These are phyloP conservation scores for Cryptus viduatorius DNA, from an alignment of 2,888 invertebrate genomes.

Conservation along the genomic window DNA sequence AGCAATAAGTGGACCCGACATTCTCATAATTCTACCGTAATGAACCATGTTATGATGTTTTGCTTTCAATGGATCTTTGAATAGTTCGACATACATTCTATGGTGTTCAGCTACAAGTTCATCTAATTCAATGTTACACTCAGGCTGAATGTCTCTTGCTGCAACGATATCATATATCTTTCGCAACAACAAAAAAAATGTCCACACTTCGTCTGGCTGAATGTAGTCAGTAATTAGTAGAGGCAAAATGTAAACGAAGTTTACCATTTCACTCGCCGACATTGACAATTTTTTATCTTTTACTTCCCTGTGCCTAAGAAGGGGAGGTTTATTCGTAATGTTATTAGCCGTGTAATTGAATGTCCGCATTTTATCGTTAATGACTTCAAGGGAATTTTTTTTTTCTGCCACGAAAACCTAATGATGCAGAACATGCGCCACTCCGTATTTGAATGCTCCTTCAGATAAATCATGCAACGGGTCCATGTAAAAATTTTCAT, in stretches of 20 bases:
- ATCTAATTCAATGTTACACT: not conserved
- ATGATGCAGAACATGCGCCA: conserved; percentile 9
- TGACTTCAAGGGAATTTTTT: not conserved
- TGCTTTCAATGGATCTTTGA: not conserved
- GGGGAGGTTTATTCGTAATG: conserved; percentile 1
- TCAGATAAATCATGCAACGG: conserved; percentile 7
- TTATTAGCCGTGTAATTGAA: conserved; percentile 19
- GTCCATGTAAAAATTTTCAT: conserved; percentile 20
- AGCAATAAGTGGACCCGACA: conserved; percentile 16
- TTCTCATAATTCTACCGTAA: conserved; percentile 3
- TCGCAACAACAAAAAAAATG: conserved; percentile 10
- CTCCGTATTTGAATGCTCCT: conserved; percentile 7
- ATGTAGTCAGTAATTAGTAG: conserved; percentile 24
- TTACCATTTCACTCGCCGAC: conserved; percentile 11
- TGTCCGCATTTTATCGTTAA: conserved; percentile 3
- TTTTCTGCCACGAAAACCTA: conserved; percentile 10
- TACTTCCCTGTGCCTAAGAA: conserved; percentile 7
- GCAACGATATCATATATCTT: conserved; percentile 32
- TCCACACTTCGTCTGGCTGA: conserved; percentile 16
- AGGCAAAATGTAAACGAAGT: conserved; percentile 4
- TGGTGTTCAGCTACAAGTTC: conserved; percentile 16
- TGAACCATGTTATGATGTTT: conserved; percentile 27
- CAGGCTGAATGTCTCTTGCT: conserved; percentile 25
- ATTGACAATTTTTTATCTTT: not conserved
- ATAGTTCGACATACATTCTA: conserved; percentile 2